Evolutionary conservation across 2,888 invertebrate species (phyloP).

Genomic region (Zele albiditarsus): DNA sequence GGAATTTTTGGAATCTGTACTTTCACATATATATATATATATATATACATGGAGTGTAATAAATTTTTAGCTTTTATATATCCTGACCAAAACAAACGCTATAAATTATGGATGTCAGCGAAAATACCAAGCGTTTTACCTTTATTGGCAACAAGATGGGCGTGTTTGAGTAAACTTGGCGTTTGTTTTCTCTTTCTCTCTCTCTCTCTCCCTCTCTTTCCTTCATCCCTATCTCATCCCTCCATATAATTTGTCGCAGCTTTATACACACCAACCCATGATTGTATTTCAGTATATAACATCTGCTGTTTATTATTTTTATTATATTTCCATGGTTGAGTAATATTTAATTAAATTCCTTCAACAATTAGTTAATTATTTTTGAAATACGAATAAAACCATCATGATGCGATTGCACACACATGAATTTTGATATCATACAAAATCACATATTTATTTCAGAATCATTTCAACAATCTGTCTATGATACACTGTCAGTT

Average conservation of each 20-base stretch:
- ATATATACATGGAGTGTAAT: neutral
- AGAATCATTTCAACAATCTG: no score
- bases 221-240: neutral
- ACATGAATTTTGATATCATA: conserved; percentile 9
- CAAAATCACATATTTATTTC: no score
- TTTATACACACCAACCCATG: neutral
- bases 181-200: neutral
- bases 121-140: conserved; percentile 18
- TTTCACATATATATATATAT: neutral
- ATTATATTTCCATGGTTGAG: conserved; percentile 10
- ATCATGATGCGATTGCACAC: conserved; percentile 2
- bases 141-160: conserved; percentile 36
- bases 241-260: neutral
- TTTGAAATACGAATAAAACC: conserved; percentile 39
- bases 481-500: no score
- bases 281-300: no score
- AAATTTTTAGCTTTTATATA: conserved; percentile 4
- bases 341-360: conserved; percentile 45
- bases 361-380: conserved; percentile 40
- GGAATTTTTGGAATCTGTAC: neutral
- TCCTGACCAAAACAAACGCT: conserved; percentile 14
- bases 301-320: neutral
- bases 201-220: no score
- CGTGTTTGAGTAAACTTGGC: conserved; percentile 19
- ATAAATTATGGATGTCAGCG: conserved; percentile 25